phyloP scores from a whole-genome alignment of 2,113 vertebrate genomes.

The Mustelus asterias region DNA sequence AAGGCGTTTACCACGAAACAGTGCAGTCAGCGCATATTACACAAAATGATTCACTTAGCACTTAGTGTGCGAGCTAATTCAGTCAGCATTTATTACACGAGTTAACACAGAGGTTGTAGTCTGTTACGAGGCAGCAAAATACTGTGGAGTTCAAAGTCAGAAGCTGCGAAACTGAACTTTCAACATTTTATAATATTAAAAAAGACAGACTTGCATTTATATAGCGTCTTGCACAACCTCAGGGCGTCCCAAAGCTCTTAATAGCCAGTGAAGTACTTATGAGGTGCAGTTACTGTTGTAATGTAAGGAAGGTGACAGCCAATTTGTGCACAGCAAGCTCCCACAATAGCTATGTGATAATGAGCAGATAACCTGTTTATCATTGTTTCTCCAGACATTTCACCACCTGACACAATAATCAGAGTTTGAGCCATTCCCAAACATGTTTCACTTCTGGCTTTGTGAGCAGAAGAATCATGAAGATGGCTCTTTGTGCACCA shows the following conservation, averaged over 20 bases:
- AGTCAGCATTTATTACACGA: slow-evolving; percentile 22
- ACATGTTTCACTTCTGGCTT: neutral
- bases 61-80: neutral
- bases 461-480: neutral
- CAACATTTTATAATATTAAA: neutral
- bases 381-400: neutral
- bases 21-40: neutral
- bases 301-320: neutral
- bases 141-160: neutral
- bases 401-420: neutral
- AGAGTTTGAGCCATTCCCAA: neutral
- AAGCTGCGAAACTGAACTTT: neutral
- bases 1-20: neutral
- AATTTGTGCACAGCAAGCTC: neutral
- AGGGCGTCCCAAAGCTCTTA: neutral
- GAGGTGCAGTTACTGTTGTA: neutral
- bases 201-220: neutral
- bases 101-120: slow-evolving; percentile 19
- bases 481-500: neutral
- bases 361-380: neutral
- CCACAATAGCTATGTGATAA: neutral
- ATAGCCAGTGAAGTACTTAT: neutral
- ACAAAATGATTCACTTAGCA: slow-evolving; percentile 4
- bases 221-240: neutral
- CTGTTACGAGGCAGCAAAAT: neutral